These are phyloP conservation scores for Aplidium turbinatum DNA, from an alignment of 23 tunicate genomes.

Conservation along the genomic window DNA sequence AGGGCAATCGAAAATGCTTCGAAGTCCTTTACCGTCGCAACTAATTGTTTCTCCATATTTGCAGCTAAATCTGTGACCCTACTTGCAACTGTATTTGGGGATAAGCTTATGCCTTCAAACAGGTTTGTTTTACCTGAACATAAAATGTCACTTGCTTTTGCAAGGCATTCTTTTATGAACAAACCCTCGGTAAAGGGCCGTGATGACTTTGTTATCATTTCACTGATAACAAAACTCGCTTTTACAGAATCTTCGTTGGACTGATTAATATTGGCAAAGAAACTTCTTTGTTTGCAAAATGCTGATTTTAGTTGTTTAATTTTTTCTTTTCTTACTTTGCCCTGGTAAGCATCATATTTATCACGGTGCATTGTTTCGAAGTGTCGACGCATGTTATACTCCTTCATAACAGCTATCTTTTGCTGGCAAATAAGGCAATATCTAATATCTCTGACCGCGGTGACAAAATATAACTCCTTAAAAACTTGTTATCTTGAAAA, in stretches of 20 bases:
- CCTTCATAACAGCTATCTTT: too few species aligned
- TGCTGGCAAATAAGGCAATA: too few species aligned
- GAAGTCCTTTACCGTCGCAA: conserved; percentile 14
- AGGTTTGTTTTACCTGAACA: conserved; percentile 30
- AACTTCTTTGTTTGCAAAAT: too few species aligned
- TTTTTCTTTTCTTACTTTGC: too few species aligned
- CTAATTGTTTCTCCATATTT: background rate
- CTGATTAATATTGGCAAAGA: too few species aligned
- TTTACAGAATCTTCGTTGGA: conserved; percentile 21
- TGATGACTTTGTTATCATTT: conserved; percentile 34
- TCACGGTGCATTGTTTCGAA: too few species aligned
- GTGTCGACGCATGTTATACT: too few species aligned
- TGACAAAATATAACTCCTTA: too few species aligned
- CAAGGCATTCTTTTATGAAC: conserved; percentile 39
- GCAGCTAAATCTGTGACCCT: conserved; percentile 42
- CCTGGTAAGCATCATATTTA: too few species aligned
- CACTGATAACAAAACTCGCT: conserved; percentile 49
- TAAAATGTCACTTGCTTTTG: conserved; percentile 40
- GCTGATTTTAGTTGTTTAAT: too few species aligned
- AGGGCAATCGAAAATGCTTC: conserved; percentile 24
- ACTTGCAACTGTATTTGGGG: conserved; percentile 32
- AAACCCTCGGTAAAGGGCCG: conserved; percentile 31
- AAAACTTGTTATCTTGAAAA: too few species aligned
- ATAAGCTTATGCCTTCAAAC: conserved; percentile 31
- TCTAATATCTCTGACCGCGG: too few species aligned